Evolutionary conservation across 2,797 vertebrate species (phyloP).

Genomic region (Oceanodroma leucorhoa): DNA sequence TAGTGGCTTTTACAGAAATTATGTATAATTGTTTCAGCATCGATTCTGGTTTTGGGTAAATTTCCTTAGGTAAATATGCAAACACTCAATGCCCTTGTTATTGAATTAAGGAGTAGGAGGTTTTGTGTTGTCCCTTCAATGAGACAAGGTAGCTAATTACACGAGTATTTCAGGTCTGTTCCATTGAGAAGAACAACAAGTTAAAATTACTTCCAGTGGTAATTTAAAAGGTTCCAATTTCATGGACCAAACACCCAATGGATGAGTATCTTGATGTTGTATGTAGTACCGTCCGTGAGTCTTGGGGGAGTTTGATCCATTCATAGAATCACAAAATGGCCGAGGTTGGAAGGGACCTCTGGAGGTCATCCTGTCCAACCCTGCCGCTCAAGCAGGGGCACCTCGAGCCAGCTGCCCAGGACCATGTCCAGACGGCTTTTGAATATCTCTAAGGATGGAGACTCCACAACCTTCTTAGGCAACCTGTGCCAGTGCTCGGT

Average conservation of each 20-base stretch:
- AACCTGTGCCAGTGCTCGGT: not conserved
- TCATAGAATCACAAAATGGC: not conserved
- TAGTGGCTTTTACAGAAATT: not conserved
- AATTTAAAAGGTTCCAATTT: not conserved
- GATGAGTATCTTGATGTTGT: not conserved
- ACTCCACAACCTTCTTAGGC: not conserved
- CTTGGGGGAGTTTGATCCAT: not conserved
- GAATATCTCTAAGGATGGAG: not conserved
- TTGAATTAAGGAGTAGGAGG: not conserved
- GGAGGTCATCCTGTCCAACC: not conserved
- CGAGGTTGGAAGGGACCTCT: not conserved
- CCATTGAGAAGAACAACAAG: not conserved
- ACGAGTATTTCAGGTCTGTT: not conserved
- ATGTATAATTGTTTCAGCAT: not conserved
- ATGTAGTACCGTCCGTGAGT: not conserved
- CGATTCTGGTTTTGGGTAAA: not conserved
- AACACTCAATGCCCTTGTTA: not conserved
- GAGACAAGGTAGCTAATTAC: not conserved
- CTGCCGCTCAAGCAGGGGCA: not conserved
- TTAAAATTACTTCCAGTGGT: not conserved
- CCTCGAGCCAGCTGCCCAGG: not conserved
- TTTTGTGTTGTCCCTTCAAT: not conserved
- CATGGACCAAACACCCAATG: not conserved
- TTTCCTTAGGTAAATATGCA: not conserved
- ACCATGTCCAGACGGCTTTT: not conserved